Evolutionary conservation across 92 coral and sea anemone species (phyloP).

Genomic region (Siderastrea radians): DNA sequence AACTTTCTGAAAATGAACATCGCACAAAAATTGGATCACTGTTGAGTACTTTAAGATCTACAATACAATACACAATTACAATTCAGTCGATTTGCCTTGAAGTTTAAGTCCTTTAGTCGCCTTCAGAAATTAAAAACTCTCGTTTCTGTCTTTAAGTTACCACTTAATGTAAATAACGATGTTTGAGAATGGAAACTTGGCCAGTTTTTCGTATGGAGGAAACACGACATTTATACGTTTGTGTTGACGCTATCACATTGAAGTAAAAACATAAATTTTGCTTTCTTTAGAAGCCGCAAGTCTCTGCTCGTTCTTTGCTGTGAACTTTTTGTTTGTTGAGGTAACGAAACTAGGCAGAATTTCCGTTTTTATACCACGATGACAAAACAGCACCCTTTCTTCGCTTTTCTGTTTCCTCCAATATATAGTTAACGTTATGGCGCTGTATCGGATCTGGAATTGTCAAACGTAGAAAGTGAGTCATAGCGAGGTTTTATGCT

Average conservation of each 20-base stretch:
- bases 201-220: background rate
- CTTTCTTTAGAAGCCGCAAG: background rate
- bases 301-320: background rate
- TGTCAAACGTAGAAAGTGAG: background rate
- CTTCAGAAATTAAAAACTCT: background rate
- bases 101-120: background rate
- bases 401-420: background rate
- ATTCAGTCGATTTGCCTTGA: background rate
- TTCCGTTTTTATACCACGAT: background rate
- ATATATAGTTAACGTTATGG: conserved; percentile 15
- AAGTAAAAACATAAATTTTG: background rate
- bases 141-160: background rate
- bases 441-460: background rate
- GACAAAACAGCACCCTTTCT: background rate
- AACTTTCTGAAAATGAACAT: background rate
- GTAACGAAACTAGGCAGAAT: background rate
- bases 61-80: background rate
- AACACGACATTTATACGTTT: background rate
- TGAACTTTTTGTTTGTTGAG: conserved; percentile 7
- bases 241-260: background rate
- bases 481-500: background rate
- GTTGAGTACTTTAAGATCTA: background rate
- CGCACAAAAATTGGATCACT: background rate
- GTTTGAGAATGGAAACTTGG: background rate
- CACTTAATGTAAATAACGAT: background rate